Conservation (phyloP, 1,140 invertebrate species). For the Drosophila sp. region DNA sequence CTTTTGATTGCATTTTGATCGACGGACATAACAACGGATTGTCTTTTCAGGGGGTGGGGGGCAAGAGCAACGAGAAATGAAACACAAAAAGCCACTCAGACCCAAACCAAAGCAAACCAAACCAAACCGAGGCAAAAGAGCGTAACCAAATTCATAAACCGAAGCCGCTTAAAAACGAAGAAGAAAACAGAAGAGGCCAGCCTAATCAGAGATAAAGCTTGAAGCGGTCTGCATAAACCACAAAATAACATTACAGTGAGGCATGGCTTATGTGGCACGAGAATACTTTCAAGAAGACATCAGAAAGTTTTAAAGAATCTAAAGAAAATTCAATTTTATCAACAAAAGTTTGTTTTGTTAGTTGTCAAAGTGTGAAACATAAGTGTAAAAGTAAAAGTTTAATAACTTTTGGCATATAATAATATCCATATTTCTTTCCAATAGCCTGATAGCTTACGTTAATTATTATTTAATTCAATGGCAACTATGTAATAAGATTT, state of each 20-base stretch:
- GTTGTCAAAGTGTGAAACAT: no score
- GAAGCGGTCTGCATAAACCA: slow-evolving; percentile 45
- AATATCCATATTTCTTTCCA: no score
- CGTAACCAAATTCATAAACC: slow-evolving; percentile 72
- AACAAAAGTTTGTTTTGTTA: no score
- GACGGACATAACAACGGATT: slow-evolving; percentile 69
- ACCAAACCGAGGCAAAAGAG: slow-evolving; percentile 40
- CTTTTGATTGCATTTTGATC: slow-evolving; percentile 79
- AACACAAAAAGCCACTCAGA: slow-evolving; percentile 61
- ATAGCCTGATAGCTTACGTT: no score
- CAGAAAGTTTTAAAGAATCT: no score
- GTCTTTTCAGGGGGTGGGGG: slow-evolving; percentile 21
- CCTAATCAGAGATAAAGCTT: slow-evolving; percentile 57
- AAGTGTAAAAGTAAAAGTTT: no score
- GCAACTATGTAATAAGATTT: no score
- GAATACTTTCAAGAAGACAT: no score
- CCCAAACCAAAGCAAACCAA: slow-evolving; percentile 32
- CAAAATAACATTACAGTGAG: slow-evolving; percentile 43
- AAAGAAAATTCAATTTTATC: background rate
- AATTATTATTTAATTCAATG: no score
- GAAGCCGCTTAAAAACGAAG: slow-evolving; percentile 40
- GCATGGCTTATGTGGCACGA: background rate
- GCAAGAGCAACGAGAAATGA: slow-evolving; percentile 21
- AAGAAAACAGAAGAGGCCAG: slow-evolving; percentile 2
- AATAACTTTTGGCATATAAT: no score